phyloP scores from a whole-genome alignment of 2,888 invertebrate genomes.

The Apamea monoglypha region DNA sequence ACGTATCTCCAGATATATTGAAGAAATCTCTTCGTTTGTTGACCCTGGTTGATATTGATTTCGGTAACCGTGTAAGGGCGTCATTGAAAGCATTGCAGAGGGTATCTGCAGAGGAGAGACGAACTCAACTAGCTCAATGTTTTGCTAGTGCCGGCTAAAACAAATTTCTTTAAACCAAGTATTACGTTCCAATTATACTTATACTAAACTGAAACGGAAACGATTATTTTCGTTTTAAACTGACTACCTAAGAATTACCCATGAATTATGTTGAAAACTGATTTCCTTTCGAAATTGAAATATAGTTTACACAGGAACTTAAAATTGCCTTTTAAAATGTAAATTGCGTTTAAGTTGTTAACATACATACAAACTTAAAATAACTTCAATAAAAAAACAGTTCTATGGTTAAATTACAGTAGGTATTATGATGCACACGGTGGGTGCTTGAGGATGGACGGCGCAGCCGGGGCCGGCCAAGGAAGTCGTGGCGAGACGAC shows the following conservation, averaged over 20 bases:
- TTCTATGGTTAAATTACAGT: neutral
- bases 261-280: neutral
- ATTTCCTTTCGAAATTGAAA: neutral
- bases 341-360: neutral
- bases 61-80: slow-evolving; percentile 19
- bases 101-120: slow-evolving; percentile 7
- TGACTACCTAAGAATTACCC: neutral
- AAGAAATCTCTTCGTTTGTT: slow-evolving; percentile 30
- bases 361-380: neutral
- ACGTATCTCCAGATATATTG: slow-evolving; percentile 23
- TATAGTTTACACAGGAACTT: neutral
- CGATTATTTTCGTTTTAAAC: neutral
- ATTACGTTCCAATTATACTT: neutral
- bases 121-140: slow-evolving; percentile 37
- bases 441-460: too few species aligned
- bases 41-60: slow-evolving; percentile 21
- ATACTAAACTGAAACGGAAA: slow-evolving; percentile 6
- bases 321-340: neutral
- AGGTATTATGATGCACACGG: neutral
- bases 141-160: slow-evolving; percentile 26
- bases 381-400: neutral
- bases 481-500: neutral
- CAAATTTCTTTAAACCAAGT: neutral
- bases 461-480: too few species aligned
- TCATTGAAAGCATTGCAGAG: slow-evolving; percentile 24